These are phyloP conservation scores for Arenaria interpres DNA, from an alignment of 2,113 vertebrate species.

Conservation along the genomic window DNA sequence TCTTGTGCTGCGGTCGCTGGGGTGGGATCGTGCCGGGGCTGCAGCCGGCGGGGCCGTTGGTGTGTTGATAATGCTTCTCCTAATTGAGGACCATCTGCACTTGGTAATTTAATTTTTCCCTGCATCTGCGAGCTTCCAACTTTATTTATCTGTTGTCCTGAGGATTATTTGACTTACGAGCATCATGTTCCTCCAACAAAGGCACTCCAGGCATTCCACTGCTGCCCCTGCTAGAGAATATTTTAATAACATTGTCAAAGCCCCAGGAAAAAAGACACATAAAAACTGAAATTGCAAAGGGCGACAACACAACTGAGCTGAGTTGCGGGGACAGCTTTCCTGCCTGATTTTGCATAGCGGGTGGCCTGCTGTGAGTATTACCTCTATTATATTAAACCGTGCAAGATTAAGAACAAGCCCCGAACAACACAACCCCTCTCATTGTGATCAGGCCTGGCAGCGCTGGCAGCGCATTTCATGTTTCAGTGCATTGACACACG, in stretches of 20 bases:
- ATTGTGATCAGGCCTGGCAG: background rate
- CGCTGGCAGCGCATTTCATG: background rate
- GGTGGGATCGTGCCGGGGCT: background rate
- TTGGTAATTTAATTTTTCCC: background rate
- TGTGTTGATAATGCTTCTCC: background rate
- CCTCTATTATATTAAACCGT: background rate
- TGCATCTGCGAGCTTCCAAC: slow-evolving; percentile 23
- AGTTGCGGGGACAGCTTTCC: background rate
- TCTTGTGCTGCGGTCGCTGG: accelerated
- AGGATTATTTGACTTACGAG: background rate
- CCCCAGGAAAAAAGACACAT: background rate
- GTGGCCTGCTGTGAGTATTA: background rate
- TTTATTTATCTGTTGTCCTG: slow-evolving; percentile 1
- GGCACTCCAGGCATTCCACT: background rate
- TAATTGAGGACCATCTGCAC: slow-evolving; percentile 43
- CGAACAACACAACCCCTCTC: background rate
- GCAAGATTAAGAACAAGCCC: background rate
- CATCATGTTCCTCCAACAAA: background rate
- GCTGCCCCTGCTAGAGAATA: background rate
- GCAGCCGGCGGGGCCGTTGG: background rate
- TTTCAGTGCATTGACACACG: background rate
- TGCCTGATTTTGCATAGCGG: background rate
- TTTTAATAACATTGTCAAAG: background rate
- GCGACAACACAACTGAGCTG: background rate
- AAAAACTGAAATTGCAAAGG: background rate